Conservation (phyloP, 1,140 invertebrate genomes). For the Tetraneura akinire region DNA sequence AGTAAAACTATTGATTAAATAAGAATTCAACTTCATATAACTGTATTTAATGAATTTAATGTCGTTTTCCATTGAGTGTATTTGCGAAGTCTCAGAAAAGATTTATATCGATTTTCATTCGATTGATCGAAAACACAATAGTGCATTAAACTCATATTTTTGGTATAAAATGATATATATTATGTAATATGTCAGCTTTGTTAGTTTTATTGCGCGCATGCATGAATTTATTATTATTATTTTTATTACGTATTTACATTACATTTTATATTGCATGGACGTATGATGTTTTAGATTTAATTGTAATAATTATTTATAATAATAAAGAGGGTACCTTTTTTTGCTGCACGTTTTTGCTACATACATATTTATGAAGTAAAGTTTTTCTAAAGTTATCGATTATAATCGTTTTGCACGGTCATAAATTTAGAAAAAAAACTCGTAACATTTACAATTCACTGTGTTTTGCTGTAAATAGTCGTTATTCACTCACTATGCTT, state of each 20-base stretch:
- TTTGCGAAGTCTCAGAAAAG: no score
- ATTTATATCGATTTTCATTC: no score
- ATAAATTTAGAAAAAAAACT: background rate
- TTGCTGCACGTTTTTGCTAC: background rate
- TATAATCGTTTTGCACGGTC: slow-evolving; percentile 8
- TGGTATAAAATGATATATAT: no score
- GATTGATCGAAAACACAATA: no score
- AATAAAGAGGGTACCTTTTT: no score
- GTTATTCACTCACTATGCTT: background rate
- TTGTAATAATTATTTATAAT: background rate
- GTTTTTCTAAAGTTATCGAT: slow-evolving; percentile 27
- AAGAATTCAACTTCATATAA: no score
- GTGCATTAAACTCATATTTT: no score
- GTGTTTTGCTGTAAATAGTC: background rate
- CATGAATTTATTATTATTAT: slow-evolving; percentile 14
- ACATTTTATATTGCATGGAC: background rate
- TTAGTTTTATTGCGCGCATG: background rate
- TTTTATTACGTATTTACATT: background rate
- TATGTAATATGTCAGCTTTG: no score
- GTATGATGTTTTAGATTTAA: background rate
- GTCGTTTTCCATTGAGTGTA: no score
- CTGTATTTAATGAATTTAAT: no score
- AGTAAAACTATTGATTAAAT: background rate
- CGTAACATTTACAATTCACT: background rate
- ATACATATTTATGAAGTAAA: background rate